Conservation (phyloP, 2,113 vertebrate species). For the Chamaetylas fuelleborni region DNA sequence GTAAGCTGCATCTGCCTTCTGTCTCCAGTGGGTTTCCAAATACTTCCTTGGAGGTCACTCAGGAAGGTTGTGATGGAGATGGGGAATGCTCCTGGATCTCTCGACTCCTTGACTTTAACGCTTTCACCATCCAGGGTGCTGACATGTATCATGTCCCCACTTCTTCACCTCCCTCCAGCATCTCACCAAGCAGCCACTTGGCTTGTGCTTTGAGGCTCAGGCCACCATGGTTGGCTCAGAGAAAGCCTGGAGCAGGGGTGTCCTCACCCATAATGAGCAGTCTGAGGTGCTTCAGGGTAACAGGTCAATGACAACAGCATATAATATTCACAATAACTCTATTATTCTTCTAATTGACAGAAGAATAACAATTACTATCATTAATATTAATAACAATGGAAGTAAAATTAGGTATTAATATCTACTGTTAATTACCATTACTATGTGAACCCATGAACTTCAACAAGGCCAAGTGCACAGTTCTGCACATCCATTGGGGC, state of each 20-base stretch:
- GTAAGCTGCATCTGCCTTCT: not conserved
- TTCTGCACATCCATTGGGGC: not conserved
- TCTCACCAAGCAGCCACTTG: not conserved
- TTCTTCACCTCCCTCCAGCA: not conserved
- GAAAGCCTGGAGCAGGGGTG: not conserved
- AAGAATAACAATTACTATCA: not conserved
- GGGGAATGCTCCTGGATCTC: not conserved
- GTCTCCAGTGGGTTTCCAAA: not conserved
- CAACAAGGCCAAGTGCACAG: not conserved
- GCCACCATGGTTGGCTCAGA: not conserved
- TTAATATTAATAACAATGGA: not conserved
- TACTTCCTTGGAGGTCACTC: not conserved
- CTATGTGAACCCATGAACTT: not conserved
- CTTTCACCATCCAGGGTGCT: not conserved
- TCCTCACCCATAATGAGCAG: not conserved
- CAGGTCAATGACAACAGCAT: not conserved
- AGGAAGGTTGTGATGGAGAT: not conserved
- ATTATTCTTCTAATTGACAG: not conserved
- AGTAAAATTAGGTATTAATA: not conserved
- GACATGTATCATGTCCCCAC: not conserved
- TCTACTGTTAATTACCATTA: not conserved
- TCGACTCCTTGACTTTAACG: fast-evolving
- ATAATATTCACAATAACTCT: not conserved
- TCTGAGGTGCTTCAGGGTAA: not conserved
- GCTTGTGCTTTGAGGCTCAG: not conserved